Evolutionary conservation across 2,113 vertebrate genomes (phyloP), one percentile per base, ranked within the genome.

Genomic region (Oxygymnocypris stewartii): DNA sequence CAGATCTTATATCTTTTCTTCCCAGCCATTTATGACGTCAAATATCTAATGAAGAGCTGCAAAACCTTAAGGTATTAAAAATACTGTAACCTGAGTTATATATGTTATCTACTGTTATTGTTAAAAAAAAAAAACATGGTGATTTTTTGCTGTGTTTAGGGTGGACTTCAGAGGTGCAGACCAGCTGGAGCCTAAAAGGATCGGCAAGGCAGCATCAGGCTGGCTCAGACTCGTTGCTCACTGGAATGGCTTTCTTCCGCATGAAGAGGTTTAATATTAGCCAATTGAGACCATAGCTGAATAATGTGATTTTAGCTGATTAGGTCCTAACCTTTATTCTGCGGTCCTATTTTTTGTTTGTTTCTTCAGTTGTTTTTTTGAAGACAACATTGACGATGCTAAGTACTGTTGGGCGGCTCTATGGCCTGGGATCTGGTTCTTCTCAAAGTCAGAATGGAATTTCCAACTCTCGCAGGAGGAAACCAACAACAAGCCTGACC

Each of bases 1-100:
- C 97, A 98, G 92, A 99, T 99, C 90, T 92, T 99, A 91, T 97
- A 99, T 91, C 96, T 99, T 87, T 99, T 99, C 91, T 99, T 99
- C 84, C 98, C 97, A 0, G 98, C 98, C 3, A 99, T 99, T 90
- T 99, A 99, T 82, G 98, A 99, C 61, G 98, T 99, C 65, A 99
- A 99, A 80, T 99, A 99, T 89, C 90, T 99, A 83, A 99, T 99
- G 98, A 99, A 99, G 94, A 99, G 98, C 94, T 99, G 98, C 93
- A 99, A 98, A 99, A 98, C 93, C 95, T 99, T 6, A 99, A 99
- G 97, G 98, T 99, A 94, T 3, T 40, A 31, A 12, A 1, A 3
- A 7, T 1, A 14, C 28, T 74, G 35, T 31, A 28, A 13, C 42
- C 42, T 9, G 42, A 18, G 20, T 69, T 81, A 54, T n/a, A n/a